phyloP scores from a whole-genome alignment of 1,140 invertebrate genomes.

The Delia radicum region DNA sequence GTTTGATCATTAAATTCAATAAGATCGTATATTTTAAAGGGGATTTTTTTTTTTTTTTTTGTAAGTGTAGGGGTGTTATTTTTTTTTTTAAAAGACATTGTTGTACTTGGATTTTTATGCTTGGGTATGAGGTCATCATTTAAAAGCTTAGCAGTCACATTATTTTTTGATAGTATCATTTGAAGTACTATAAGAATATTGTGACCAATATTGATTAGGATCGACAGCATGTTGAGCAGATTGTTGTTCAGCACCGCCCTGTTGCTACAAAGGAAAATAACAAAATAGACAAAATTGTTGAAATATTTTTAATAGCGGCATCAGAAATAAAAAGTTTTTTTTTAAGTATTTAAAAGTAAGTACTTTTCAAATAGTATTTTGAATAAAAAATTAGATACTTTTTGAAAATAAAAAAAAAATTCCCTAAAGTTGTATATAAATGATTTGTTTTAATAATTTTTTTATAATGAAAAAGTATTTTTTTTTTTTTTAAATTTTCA shows the following conservation, averaged over 20 bases:
- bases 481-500: no score
- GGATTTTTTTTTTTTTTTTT: neutral
- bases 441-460: no score
- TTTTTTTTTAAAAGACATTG: no score
- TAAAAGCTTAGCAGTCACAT: neutral
- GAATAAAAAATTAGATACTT: no score
- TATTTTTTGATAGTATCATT: neutral
- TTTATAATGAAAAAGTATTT: no score
- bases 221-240: slow-evolving; percentile 37
- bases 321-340: no score
- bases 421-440: no score
- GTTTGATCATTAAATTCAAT: no score
- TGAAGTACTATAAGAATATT: slow-evolving; percentile 52
- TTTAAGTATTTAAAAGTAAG: no score
- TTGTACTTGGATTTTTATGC: neutral
- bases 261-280: slow-evolving; percentile 27
- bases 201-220: slow-evolving; percentile 54
- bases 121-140: neutral
- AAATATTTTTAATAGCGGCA: neutral
- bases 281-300: neutral
- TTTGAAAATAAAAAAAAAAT: no score
- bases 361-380: no score
- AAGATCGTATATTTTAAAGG: no score
- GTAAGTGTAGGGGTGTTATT: neutral
- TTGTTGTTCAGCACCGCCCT: slow-evolving; percentile 30